These are phyloP conservation scores for Mola mola DNA, from an alignment of 2,113 vertebrate genomes.

Conservation along the genomic window DNA sequence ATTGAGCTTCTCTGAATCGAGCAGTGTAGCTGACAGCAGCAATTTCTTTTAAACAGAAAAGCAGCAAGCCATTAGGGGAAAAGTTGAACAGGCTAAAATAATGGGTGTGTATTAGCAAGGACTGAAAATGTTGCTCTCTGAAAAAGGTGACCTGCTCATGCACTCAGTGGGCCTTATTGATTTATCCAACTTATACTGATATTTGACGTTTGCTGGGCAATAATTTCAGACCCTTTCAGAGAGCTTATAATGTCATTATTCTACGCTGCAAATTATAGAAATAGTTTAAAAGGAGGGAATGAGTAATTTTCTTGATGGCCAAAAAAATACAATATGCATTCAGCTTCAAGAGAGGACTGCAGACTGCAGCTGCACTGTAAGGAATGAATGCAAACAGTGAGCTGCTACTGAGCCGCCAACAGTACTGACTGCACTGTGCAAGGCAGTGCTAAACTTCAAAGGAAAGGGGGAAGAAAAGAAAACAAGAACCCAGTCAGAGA, in stretches of 20 bases:
- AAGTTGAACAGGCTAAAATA: not conserved
- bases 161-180: conserved; percentile 19
- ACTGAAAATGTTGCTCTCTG: conserved; percentile 9
- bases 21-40: not conserved
- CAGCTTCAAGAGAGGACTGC: conserved; percentile 10
- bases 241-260: conserved; percentile 19
- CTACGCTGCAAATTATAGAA: too few relatives aligned
- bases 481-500: conserved; percentile 9
- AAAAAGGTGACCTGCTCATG: conserved; percentile 43
- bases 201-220: conserved; percentile 11
- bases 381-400: conserved; percentile 21
- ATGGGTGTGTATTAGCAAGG: not conserved
- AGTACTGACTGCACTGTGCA: conserved; percentile 18
- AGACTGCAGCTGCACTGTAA: not conserved
- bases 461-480: conserved; percentile 7
- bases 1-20: not conserved
- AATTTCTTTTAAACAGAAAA: not conserved
- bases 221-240: conserved; percentile 11
- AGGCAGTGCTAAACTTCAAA: conserved; percentile 18
- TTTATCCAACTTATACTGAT: conserved; percentile 39
- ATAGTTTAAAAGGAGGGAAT: not conserved
- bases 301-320: too few relatives aligned
- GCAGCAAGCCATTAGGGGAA: not conserved
- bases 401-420: conserved; percentile 39
- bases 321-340: too few relatives aligned